phyloP scores from a whole-genome alignment of 1,140 invertebrate genomes.

The Pseudomyrmex concolor region DNA sequence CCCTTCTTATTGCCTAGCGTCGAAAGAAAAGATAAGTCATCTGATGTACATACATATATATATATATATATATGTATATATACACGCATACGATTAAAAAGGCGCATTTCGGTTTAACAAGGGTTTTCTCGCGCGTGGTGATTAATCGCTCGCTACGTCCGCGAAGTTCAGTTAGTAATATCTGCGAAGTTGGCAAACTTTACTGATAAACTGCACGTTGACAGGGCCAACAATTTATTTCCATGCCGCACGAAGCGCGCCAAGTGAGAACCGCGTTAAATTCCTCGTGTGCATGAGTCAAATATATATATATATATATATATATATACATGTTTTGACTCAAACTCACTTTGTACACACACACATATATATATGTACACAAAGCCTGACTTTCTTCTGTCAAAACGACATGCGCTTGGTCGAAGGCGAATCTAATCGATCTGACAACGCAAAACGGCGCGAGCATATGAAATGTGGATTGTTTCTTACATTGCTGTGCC shows the following conservation, averaged over 20 bases:
- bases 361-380: too few relatives aligned
- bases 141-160: conserved; percentile 50
- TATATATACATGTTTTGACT: conserved; percentile 23
- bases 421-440: background rate
- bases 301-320: conserved; percentile 14
- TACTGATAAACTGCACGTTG: conserved; percentile 59
- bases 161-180: conserved; percentile 49
- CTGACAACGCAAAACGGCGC: too few relatives aligned
- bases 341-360: too few relatives aligned
- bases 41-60: background rate
- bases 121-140: conserved; percentile 7
- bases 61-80: too few relatives aligned
- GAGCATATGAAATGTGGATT: too few relatives aligned
- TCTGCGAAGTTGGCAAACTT: conserved; percentile 56
- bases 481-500: too few relatives aligned
- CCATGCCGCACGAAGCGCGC: conserved; percentile 50
- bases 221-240: conserved; percentile 58
- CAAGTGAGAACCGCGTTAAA: conserved; percentile 29
- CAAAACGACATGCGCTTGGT: too few relatives aligned
- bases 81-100: conserved; percentile 24
- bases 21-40: conserved; percentile 7
- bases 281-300: conserved; percentile 15
- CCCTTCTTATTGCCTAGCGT: too few relatives aligned
- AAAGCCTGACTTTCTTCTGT: too few relatives aligned
- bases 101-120: conserved; percentile 37